Conservation (phyloP, 1,140 invertebrate genomes). For the Leptinotarsa texana region DNA sequence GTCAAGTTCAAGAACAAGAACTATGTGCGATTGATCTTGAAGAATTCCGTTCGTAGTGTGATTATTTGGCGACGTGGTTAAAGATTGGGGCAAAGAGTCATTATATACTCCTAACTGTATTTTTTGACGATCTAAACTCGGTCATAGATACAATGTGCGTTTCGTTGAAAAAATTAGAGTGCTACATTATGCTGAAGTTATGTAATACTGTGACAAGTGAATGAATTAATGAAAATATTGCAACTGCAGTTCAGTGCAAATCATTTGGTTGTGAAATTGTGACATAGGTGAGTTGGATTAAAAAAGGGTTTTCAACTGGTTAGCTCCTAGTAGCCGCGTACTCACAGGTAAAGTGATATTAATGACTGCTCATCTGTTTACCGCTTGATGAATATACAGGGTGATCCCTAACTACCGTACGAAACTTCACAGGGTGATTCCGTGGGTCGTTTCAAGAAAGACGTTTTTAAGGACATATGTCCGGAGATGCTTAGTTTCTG, state of each 20-base stretch:
- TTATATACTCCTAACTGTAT: background rate
- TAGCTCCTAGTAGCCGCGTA: too few relatives aligned
- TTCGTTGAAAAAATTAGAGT: conserved; percentile 34
- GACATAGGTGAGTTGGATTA: too few relatives aligned
- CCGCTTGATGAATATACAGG: too few relatives aligned
- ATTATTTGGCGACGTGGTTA: background rate
- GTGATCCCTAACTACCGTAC: too few relatives aligned
- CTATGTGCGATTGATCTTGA: background rate
- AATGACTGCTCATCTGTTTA: background rate
- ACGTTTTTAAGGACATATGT: too few relatives aligned
- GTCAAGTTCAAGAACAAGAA: conserved; percentile 31
- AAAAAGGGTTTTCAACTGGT: too few relatives aligned
- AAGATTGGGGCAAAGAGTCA: background rate
- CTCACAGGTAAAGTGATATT: background rate
- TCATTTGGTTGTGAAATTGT: background rate
- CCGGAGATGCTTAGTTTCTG: too few relatives aligned
- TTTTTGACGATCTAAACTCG: background rate
- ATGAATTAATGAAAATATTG: background rate
- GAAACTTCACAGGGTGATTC: too few relatives aligned
- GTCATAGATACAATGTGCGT: conserved; percentile 25
- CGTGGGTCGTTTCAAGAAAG: too few relatives aligned
- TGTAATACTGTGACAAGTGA: conserved; percentile 14
- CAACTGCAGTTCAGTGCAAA: background rate
- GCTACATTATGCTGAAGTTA: conserved; percentile 40
- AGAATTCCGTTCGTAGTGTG: too few relatives aligned